Percentiles rank a stretch among this genome's conserved stretches.
These are phyloP conservation scores for Acrocephalus scirpaceus DNA, from an alignment of 2,797 vertebrate species.

Conservation along the genomic window DNA sequence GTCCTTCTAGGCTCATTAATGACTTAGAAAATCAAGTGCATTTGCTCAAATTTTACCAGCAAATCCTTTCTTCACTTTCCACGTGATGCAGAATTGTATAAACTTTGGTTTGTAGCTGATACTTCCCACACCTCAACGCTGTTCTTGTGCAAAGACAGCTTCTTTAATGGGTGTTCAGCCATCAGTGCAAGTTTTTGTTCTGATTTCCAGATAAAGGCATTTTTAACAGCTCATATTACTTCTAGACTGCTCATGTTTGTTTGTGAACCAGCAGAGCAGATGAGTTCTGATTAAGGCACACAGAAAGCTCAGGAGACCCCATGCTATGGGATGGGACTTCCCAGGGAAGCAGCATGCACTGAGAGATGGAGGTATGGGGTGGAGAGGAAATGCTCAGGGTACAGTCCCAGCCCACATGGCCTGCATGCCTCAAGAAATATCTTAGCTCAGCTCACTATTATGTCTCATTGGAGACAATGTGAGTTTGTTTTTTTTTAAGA, in stretches of 20 bases:
- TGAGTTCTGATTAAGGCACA: not conserved
- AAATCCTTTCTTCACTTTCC: conserved; percentile 15
- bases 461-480: not conserved
- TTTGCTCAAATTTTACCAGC: not conserved
- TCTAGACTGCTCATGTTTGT: not conserved
- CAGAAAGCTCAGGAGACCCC: not conserved
- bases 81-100: not conserved
- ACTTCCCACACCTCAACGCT: not conserved
- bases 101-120: not conserved
- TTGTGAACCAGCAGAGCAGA: not conserved
- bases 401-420: not conserved
- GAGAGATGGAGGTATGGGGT: not conserved
- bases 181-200: not conserved
- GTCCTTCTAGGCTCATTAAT: not conserved
- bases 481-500: not conserved
- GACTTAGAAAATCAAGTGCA: not conserved
- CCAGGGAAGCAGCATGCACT: not conserved
- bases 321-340: not conserved
- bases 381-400: not conserved
- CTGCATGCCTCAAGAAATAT: not conserved
- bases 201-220: not conserved
- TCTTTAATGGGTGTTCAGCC: not conserved
- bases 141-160: not conserved
- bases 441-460: not conserved
- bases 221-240: not conserved